Conservation (phyloP, 2,113 vertebrate genomes). For the Gasterosteus nipponicus region DNA sequence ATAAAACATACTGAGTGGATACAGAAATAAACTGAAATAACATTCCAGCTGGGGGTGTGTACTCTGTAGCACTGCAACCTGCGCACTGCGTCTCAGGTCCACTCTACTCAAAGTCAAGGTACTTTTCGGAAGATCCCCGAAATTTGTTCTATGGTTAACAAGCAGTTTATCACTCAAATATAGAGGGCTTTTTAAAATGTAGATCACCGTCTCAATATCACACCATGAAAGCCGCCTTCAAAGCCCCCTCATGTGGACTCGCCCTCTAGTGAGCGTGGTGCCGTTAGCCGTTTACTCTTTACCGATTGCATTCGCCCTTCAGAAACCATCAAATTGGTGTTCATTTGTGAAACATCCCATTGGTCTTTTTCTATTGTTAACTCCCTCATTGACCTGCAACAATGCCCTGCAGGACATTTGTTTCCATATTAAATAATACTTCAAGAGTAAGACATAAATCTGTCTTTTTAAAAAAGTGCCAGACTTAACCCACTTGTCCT, state of each 20-base stretch:
- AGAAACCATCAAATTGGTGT: not conserved
- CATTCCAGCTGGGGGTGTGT: not conserved
- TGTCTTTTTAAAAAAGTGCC: not conserved
- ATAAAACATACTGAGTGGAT: conserved; percentile 23
- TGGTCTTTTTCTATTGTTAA: not conserved
- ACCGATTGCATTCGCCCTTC: not conserved
- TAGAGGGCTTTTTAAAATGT: not conserved
- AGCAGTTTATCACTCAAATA: not conserved
- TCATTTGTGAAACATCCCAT: not conserved
- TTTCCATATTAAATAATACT: not conserved
- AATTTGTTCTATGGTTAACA: not conserved
- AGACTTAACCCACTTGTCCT: too few relatives aligned
- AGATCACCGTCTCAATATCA: not conserved
- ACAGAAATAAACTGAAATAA: conserved; percentile 34
- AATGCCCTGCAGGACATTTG: not conserved
- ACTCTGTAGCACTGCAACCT: not conserved
- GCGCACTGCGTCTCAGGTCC: not conserved
- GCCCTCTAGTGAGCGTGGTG: not conserved
- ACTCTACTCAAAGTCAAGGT: not conserved
- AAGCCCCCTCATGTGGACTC: not conserved
- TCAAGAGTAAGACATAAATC: not conserved
- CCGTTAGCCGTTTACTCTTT: not conserved
- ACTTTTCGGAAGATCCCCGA: not conserved
- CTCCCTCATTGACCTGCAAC: not conserved
- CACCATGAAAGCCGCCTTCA: too few relatives aligned